Conservation (phyloP, 2,888 invertebrate species). For the Drosophila birchii region DNA sequence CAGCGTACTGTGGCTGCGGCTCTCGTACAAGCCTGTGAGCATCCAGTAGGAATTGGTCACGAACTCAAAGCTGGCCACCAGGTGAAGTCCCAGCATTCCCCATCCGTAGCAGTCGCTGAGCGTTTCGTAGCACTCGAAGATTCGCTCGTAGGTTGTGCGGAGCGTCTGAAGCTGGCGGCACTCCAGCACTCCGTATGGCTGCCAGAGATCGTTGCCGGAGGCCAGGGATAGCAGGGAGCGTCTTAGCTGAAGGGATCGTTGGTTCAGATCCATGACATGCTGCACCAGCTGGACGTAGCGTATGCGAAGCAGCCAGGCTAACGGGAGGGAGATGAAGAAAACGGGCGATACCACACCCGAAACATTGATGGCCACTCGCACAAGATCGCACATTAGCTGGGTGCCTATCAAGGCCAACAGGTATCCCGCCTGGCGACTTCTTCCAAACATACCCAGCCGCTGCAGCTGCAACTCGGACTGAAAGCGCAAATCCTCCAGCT, state of each 20-base stretch:
- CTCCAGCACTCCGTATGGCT: slow-evolving; percentile 58
- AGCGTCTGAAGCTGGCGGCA: slow-evolving; percentile 68
- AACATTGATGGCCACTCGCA: slow-evolving; percentile 55
- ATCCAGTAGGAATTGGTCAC: slow-evolving; percentile 82
- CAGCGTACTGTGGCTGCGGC: slow-evolving; percentile 7
- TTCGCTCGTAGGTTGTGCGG: slow-evolving; percentile 76
- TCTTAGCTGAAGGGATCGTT: slow-evolving; percentile 55
- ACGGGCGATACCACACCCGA: slow-evolving; percentile 36
- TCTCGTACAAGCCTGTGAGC: slow-evolving; percentile 48
- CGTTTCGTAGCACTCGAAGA: slow-evolving; percentile 72
- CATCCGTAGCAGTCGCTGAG: slow-evolving; percentile 82
- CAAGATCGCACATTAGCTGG: slow-evolving; percentile 48
- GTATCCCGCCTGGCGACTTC: slow-evolving; percentile 22
- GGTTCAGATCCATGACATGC: slow-evolving; percentile 64
- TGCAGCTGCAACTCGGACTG: slow-evolving; percentile 55
- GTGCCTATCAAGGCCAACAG: slow-evolving; percentile 46
- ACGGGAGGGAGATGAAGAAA: slow-evolving; percentile 58
- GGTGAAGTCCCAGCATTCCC: slow-evolving; percentile 78
- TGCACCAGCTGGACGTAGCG: slow-evolving; percentile 75
- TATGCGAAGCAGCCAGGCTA: slow-evolving; percentile 68
- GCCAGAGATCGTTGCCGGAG: slow-evolving; percentile 70
- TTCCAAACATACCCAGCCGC: slow-evolving; percentile 54
- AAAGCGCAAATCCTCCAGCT: slow-evolving; percentile 41
- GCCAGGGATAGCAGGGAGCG: slow-evolving; percentile 57
- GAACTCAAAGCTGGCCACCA: slow-evolving; percentile 80